Evolutionary conservation across 2,797 vertebrate genomes (phyloP).

Genomic region (Eospalax fontanierii): DNA sequence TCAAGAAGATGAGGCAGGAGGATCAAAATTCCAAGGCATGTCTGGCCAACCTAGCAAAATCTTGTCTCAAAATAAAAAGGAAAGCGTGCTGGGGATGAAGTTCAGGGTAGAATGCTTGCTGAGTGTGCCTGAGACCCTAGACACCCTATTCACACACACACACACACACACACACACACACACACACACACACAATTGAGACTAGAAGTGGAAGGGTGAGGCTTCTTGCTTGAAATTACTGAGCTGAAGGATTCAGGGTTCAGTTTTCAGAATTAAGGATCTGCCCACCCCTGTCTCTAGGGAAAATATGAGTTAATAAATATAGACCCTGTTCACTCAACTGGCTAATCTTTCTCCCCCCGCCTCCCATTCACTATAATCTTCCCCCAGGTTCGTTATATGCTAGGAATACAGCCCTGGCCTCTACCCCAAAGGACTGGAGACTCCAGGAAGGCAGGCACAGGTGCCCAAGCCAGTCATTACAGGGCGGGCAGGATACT

Average conservation of each 20-base stretch:
- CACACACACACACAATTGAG: background rate
- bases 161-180: too few relatives aligned
- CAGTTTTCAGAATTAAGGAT: background rate
- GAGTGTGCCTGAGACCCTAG: too few relatives aligned
- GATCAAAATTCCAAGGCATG: background rate
- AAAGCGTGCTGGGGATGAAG: background rate
- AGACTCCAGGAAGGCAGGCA: background rate
- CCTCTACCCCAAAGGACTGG: background rate
- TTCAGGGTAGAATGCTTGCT: too few relatives aligned
- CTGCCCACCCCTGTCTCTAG: too few relatives aligned
- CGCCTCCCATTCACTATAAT: background rate
- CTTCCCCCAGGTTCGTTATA: background rate
- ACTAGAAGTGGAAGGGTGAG: background rate
- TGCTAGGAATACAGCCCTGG: background rate
- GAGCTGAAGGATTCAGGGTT: background rate
- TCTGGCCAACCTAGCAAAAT: background rate
- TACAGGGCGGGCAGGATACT: background rate
- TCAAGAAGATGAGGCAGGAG: background rate
- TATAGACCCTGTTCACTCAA: rapidly evolving
- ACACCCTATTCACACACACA: too few relatives aligned
- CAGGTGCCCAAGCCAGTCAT: too few relatives aligned
- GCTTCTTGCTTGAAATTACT: background rate
- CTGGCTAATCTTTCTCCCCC: background rate
- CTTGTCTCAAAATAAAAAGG: background rate
- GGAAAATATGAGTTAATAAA: background rate